phyloP scores from a whole-genome alignment of 2,113 vertebrate genomes.

The Sphaerodactylus townsendi region DNA sequence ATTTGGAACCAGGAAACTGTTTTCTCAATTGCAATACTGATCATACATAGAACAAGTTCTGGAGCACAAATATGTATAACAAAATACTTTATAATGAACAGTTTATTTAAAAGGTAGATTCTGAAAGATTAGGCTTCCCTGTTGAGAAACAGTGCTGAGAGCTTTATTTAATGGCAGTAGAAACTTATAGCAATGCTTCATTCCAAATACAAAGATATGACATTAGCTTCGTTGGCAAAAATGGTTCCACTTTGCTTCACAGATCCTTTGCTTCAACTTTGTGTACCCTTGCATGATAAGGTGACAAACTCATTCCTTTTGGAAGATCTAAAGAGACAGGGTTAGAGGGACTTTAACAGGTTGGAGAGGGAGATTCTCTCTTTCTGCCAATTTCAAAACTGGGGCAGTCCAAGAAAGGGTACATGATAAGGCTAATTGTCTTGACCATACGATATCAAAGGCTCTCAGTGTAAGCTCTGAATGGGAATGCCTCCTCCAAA shows the following conservation, averaged over 20 bases:
- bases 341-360: background rate
- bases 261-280: background rate
- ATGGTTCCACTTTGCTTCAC: background rate
- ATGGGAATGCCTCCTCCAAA: no score
- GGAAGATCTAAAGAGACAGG: background rate
- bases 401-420: no score
- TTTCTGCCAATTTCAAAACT: no score
- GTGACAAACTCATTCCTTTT: background rate
- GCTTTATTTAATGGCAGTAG: background rate
- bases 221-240: background rate
- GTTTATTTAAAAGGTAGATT: slow-evolving; percentile 12
- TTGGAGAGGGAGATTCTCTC: no score
- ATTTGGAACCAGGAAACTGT: slow-evolving; percentile 31
- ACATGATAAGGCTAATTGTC: no score
- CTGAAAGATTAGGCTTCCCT: background rate
- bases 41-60: slow-evolving; percentile 41
- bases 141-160: background rate
- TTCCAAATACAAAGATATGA: background rate
- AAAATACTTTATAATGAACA: slow-evolving; percentile 17
- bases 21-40: slow-evolving; percentile 22
- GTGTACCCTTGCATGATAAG: background rate
- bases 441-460: no score
- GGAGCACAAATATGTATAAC: slow-evolving; percentile 21
- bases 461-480: no score
- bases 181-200: background rate